These are phyloP conservation scores for Luffia ferchaultella DNA, from an alignment of 2,888 invertebrate species.

Conservation along the genomic window DNA sequence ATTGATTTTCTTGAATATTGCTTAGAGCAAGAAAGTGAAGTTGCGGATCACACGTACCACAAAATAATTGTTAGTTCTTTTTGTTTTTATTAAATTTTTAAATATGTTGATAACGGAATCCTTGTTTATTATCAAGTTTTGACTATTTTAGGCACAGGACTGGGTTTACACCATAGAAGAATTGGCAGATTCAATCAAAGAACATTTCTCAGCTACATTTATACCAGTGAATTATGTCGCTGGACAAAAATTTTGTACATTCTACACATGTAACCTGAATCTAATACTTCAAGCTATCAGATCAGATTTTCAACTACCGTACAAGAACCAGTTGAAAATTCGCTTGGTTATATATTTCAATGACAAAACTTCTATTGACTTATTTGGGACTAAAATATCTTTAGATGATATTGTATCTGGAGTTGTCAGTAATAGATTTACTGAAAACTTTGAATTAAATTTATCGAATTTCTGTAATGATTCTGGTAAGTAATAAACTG, in stretches of 20 bases:
- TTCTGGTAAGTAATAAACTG: slow-evolving; percentile 28
- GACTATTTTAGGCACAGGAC: slow-evolving; percentile 40
- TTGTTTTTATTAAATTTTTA: slow-evolving; percentile 5
- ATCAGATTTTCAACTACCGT: slow-evolving; percentile 45
- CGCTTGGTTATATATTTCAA: slow-evolving; percentile 46
- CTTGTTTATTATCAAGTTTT: not conserved
- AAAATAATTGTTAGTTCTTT: slow-evolving; percentile 38
- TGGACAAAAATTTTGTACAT: slow-evolving; percentile 17
- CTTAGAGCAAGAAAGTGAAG: slow-evolving; percentile 33
- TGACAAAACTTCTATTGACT: slow-evolving; percentile 37
- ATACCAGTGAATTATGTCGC: not conserved
- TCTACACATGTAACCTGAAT: slow-evolving; percentile 40
- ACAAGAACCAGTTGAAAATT: slow-evolving; percentile 37
- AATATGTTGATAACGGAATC: not conserved
- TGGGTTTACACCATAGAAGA: slow-evolving; percentile 30
- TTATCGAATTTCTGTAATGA: slow-evolving; percentile 43
- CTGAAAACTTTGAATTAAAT: slow-evolving; percentile 35
- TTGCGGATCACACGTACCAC: slow-evolving; percentile 37
- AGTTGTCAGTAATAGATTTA: slow-evolving; percentile 35
- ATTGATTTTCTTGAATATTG: slow-evolving; percentile 35
- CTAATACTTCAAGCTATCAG: slow-evolving; percentile 38
- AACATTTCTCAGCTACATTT: not conserved
- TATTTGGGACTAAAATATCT: slow-evolving; percentile 30
- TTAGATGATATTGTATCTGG: slow-evolving; percentile 36
- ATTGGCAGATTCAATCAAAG: not conserved